These are phyloP conservation scores for Odontocolon sp. DNA, from an alignment of 2,888 invertebrate genomes.

Conservation along the genomic window DNA sequence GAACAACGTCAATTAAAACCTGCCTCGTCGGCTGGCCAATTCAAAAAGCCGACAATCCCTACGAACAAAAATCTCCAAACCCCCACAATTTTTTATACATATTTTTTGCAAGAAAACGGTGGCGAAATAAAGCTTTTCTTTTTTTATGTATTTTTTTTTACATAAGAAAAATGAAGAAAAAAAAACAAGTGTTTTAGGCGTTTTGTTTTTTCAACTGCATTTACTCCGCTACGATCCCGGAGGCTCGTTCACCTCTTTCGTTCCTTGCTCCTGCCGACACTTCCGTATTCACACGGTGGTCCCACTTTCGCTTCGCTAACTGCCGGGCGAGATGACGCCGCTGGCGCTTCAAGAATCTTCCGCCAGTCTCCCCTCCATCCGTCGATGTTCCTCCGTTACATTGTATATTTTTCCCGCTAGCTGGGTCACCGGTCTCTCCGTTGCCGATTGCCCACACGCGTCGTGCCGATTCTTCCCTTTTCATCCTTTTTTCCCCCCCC, in stretches of 20 bases:
- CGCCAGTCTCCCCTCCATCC: neutral
- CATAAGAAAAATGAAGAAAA: conserved; percentile 72
- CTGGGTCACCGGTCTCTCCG: conserved; percentile 34
- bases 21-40: conserved; percentile 18
- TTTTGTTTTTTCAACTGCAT: conserved; percentile 5
- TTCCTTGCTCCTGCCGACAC: too few species aligned
- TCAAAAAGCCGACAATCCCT: conserved; percentile 44
- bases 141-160: conserved; percentile 80
- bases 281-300: conserved; percentile 50
- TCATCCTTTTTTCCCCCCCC: neutral
- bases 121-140: conserved; percentile 80
- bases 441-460: neutral
- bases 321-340: conserved; percentile 5
- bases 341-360: conserved; percentile 3
- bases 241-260: too few species aligned
- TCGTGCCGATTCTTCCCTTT: neutral
- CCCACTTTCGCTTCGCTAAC: conserved; percentile 49
- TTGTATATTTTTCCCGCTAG: conserved; percentile 1
- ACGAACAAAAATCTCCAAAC: conserved; percentile 27
- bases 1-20: conserved; percentile 3
- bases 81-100: conserved; percentile 75
- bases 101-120: conserved; percentile 81
- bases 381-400: neutral
- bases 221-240: too few species aligned
- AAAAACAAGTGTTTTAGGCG: conserved; percentile 10